Evolutionary conservation across 2,797 vertebrate species (phyloP).

Genomic region (Darevskia nairensis): DNA sequence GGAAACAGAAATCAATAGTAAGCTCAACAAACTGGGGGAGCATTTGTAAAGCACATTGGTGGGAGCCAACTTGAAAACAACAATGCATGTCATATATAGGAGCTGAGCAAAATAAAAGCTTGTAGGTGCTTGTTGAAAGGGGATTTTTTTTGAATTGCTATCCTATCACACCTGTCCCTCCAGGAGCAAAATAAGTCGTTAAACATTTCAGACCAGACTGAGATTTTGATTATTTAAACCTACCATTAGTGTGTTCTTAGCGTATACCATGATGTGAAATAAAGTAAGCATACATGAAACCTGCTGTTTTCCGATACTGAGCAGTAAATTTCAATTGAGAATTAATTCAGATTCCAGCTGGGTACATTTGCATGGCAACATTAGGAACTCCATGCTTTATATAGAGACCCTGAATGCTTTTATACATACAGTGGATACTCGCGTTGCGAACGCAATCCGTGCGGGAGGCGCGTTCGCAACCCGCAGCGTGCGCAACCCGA

Average conservation of each 20-base stretch:
- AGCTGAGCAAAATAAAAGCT: not conserved
- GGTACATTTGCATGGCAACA: not conserved
- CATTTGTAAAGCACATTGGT: conserved; percentile 17
- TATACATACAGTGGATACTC: not conserved
- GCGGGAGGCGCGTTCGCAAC: too few species aligned
- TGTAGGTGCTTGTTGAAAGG: not conserved
- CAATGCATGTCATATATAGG: not conserved
- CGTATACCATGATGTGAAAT: not conserved
- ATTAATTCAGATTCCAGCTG: not conserved
- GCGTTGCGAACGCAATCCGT: too few species aligned
- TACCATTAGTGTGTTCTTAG: not conserved
- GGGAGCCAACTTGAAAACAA: not conserved
- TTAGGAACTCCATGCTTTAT: not conserved
- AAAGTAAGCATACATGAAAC: not conserved
- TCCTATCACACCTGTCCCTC: not conserved
- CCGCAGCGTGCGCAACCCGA: too few species aligned
- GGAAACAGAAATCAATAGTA: conserved; percentile 32
- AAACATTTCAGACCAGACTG: not conserved
- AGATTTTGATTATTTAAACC: not conserved
- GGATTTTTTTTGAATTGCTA: not conserved
- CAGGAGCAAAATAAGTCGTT: not conserved
- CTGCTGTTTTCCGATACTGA: not conserved
- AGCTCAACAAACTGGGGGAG: conserved; percentile 20
- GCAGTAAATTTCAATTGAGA: not conserved
- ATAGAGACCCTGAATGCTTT: not conserved